These are phyloP conservation scores for Cyanistes caeruleus DNA, from an alignment of 2,113 vertebrate species.

Conservation along the genomic window DNA sequence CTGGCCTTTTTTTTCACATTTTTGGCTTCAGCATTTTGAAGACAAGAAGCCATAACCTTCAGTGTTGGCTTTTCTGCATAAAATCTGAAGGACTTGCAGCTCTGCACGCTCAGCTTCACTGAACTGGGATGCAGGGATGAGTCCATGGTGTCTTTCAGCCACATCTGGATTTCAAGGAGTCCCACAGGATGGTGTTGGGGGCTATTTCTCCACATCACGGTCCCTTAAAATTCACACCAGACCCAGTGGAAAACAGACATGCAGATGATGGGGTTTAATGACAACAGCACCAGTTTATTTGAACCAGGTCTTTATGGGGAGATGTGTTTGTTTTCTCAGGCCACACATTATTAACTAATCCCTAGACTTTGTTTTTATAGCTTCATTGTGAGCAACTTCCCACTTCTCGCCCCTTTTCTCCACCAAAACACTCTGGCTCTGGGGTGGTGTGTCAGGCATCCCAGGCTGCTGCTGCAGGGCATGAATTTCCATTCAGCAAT, in stretches of 20 bases:
- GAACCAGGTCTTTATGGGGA: conserved; percentile 6
- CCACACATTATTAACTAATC: conserved; percentile 54
- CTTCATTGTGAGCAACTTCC: not conserved
- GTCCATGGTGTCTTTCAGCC: not conserved
- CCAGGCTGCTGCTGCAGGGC: not conserved
- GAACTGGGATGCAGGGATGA: not conserved
- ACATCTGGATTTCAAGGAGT: not conserved
- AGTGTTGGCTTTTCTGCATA: not conserved
- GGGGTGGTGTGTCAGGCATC: accelerated
- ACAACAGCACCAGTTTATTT: conserved; percentile 54
- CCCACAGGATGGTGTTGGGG: not conserved
- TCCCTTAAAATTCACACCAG: conserved; percentile 1
- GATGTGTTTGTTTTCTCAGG: conserved; percentile 55
- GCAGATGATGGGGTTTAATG: conserved; percentile 57
- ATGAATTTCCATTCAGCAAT: not conserved
- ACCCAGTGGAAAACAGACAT: not conserved
- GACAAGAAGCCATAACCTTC: not conserved
- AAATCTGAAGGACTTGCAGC: not conserved
- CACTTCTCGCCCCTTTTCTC: not conserved
- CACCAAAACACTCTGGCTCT: not conserved
- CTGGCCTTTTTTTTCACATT: not conserved
- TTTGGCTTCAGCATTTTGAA: not conserved
- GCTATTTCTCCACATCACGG: not conserved
- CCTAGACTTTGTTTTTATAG: conserved; percentile 33
- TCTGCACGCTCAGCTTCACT: accelerated